phyloP scores from a whole-genome alignment of 2,797 vertebrate species.

The Onychomys torridus region DNA sequence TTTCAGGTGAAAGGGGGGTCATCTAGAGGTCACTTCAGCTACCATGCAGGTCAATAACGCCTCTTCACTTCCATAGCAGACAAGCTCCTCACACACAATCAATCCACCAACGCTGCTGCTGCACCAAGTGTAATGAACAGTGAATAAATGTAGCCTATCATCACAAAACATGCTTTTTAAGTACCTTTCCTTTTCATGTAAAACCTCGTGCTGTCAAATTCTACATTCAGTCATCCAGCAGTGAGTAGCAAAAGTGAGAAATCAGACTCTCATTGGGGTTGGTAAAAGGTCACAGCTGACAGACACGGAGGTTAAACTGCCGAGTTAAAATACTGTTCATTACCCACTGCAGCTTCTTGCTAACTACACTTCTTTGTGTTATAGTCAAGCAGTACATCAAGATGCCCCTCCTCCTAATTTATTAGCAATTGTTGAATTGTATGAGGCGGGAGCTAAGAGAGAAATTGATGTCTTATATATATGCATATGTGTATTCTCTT shows the following conservation, averaged over 20 bases:
- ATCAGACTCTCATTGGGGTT: constrained; percentile 98
- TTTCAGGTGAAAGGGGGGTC: constrained; percentile 97
- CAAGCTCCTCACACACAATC: constrained; percentile 92
- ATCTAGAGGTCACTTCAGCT: constrained; percentile 93
- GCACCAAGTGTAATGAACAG: constrained; percentile 92
- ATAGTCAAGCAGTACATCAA: constrained; percentile 96
- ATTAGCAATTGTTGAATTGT: constrained; percentile 96
- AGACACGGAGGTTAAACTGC: constrained; percentile 99
- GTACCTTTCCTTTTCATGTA: constrained; percentile 99
- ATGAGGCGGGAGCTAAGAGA: constrained; percentile 84
- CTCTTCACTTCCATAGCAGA: constrained; percentile 92
- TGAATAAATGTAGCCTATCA: constrained; percentile 98
- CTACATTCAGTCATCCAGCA: constrained; percentile 94
- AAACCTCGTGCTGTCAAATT: constrained; percentile 98
- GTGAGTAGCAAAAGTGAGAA: constrained; percentile 93
- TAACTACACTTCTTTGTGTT: constrained; percentile 98
- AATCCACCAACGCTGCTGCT: constrained; percentile 90
- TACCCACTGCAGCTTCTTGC: constrained; percentile 96
- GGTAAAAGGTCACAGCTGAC: constrained; percentile 99
- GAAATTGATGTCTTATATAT: constrained; percentile 84
- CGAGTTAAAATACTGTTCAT: constrained; percentile 99
- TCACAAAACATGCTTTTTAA: constrained; percentile 99
- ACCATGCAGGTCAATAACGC: constrained; percentile 97
- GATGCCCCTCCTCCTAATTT: constrained; percentile 96
- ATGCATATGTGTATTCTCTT: constrained; percentile 60